Conservation (phyloP, 1,140 invertebrate species). For the Atta texana region DNA sequence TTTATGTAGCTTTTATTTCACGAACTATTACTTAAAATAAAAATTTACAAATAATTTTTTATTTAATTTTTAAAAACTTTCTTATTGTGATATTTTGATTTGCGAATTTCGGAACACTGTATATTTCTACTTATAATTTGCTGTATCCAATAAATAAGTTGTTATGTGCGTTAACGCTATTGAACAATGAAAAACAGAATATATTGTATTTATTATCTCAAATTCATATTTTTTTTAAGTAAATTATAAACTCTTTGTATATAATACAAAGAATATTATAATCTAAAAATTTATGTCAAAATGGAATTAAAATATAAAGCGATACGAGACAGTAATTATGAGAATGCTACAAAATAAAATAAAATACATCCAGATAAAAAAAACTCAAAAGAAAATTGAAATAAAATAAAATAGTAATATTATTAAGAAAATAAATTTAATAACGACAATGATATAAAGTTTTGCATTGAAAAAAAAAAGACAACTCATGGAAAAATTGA, state of each 20-base stretch:
- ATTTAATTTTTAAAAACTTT: too few species aligned
- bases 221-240: neutral
- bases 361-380: neutral
- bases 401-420: too few species aligned
- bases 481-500: neutral
- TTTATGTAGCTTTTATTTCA: neutral
- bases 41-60: too few species aligned
- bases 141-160: neutral
- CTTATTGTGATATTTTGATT: too few species aligned
- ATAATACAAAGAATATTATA: neutral
- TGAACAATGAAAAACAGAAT: neutral
- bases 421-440: too few species aligned
- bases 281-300: neutral
- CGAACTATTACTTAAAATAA: too few species aligned
- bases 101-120: neutral
- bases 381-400: neutral
- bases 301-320: neutral
- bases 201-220: neutral
- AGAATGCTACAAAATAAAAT: neutral
- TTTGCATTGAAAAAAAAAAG: too few species aligned
- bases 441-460: too few species aligned
- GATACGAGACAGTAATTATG: neutral
- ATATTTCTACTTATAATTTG: neutral
- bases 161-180: neutral
- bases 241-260: neutral